phyloP scores from a whole-genome alignment of 2,888 invertebrate genomes.

The Caenorhabditis imperialis region DNA sequence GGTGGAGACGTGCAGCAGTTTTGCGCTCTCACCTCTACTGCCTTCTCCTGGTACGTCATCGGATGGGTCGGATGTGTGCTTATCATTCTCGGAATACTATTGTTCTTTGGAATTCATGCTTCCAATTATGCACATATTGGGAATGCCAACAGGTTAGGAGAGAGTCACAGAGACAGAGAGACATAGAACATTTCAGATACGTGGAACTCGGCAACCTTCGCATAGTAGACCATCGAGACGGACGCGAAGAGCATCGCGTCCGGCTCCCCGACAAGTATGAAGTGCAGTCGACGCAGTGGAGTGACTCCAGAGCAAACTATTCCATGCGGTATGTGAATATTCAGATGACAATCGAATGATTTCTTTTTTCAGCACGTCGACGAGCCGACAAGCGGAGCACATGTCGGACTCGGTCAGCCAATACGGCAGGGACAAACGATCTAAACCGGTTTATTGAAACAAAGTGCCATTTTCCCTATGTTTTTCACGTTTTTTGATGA shows the following conservation, averaged over 20 bases:
- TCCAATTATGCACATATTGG: constrained; percentile 96
- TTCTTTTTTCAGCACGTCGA: constrained; percentile 51
- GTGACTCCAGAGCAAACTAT: constrained; percentile 37
- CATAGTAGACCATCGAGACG: constrained; percentile 33
- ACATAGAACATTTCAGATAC: too few relatives aligned
- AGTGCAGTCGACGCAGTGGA: constrained; percentile 35
- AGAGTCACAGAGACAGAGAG: too few relatives aligned
- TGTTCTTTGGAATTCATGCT: constrained; percentile 93
- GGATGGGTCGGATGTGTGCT: constrained; percentile 64
- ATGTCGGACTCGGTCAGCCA: constrained; percentile 67
- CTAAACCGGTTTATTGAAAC: constrained; percentile 47
- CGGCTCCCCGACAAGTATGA: constrained; percentile 31
- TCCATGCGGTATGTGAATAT: constrained; percentile 22
- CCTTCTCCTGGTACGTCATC: constrained; percentile 69
- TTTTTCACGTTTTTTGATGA: constrained; percentile 1
- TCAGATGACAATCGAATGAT: too few relatives aligned
- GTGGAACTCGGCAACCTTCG: constrained; percentile 58
- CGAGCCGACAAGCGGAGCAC: constrained; percentile 59
- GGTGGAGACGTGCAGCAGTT: constrained; percentile 76
- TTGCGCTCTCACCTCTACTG: constrained; percentile 75
- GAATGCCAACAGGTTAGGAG: constrained; percentile 92
- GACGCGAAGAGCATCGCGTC: constrained; percentile 1
- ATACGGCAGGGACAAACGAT: constrained; percentile 55
- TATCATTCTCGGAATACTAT: constrained; percentile 81
- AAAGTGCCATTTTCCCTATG: constrained; percentile 36